Conservation (phyloP, 2,113 vertebrate species). For the Glaucomys volans region DNA sequence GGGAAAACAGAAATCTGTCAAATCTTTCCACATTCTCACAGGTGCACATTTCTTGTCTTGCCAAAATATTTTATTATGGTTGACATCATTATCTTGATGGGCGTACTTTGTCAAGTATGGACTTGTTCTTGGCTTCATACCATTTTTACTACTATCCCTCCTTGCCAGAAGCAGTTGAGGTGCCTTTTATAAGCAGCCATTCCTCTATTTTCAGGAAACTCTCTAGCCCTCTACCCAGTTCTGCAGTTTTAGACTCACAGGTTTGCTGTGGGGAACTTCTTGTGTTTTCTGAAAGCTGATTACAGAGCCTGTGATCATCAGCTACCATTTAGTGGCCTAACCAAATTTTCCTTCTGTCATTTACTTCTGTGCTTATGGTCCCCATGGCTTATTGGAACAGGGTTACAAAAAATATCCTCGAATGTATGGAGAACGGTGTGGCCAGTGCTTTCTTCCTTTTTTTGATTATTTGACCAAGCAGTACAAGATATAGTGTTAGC, state of each 20-base stretch:
- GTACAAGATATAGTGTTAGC: background rate
- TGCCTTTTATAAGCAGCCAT: slow-evolving; percentile 35
- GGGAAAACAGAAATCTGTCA: slow-evolving; percentile 74
- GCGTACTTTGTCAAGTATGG: slow-evolving; percentile 65
- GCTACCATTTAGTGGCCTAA: background rate
- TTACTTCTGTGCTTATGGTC: background rate
- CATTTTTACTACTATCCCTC: slow-evolving; percentile 62
- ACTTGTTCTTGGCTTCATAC: slow-evolving; percentile 71
- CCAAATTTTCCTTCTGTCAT: background rate
- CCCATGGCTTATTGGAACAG: background rate
- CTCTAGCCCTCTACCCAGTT: background rate
- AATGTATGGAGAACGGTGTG: background rate
- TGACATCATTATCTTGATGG: slow-evolving; percentile 72
- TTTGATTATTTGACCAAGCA: background rate
- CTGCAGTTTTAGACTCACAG: background rate
- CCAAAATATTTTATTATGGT: slow-evolving; percentile 61
- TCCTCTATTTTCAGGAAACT: background rate
- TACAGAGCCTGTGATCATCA: background rate
- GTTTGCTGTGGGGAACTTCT: background rate
- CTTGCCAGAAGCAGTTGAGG: slow-evolving; percentile 57
- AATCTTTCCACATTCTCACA: slow-evolving; percentile 59
- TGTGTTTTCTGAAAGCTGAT: background rate
- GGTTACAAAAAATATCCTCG: background rate
- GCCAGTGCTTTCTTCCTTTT: background rate
- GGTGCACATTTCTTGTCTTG: slow-evolving; percentile 70